A percentile compares a stretch with the other conserved stretches of the same genome.
phyloP scores from a whole-genome alignment of 2,797 vertebrate species.

The Sebastes trivittatus region DNA sequence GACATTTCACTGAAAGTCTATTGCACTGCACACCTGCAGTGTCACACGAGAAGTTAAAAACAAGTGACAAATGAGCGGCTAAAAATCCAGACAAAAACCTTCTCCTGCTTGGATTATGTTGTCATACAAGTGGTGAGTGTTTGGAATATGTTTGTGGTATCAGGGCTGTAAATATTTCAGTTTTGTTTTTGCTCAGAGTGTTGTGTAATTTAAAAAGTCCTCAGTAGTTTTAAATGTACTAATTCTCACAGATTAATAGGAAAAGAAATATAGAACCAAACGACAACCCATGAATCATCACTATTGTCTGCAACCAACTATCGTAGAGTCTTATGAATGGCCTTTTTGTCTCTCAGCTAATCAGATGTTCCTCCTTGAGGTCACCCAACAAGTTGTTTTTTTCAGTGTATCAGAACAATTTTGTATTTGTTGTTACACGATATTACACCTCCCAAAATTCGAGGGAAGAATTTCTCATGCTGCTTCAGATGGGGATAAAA shows the following conservation, averaged over 20 bases:
- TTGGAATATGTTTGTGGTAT: not conserved
- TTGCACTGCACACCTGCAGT: constrained; percentile 59
- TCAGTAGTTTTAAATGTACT: not conserved
- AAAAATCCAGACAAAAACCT: not conserved
- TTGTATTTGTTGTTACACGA: not conserved
- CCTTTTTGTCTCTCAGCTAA: constrained; percentile 21
- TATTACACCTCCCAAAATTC: not conserved
- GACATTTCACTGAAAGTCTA: constrained; percentile 51
- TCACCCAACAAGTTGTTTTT: constrained; percentile 2
- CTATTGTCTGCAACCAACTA: not conserved
- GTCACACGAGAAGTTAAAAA: not conserved
- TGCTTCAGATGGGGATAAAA: not conserved
- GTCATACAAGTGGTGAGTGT: constrained; percentile 48
- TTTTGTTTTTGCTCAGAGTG: not conserved
- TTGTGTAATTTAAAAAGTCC: not conserved
- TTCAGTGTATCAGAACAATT: not conserved
- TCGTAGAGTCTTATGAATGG: constrained; percentile 34
- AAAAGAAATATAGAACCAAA: not conserved
- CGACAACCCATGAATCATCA: not conserved
- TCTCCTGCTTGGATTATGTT: constrained; percentile 30
- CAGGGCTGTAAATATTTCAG: not conserved
- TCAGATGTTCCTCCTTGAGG: not conserved
- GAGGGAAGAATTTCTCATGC: not conserved
- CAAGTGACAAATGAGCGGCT: constrained; percentile 3
- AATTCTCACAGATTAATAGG: not conserved